A percentile compares a stretch with the other conserved stretches of the same genome.
phyloP scores from a whole-genome alignment of 2,888 invertebrate genomes.

The Napeogenes inachia region DNA sequence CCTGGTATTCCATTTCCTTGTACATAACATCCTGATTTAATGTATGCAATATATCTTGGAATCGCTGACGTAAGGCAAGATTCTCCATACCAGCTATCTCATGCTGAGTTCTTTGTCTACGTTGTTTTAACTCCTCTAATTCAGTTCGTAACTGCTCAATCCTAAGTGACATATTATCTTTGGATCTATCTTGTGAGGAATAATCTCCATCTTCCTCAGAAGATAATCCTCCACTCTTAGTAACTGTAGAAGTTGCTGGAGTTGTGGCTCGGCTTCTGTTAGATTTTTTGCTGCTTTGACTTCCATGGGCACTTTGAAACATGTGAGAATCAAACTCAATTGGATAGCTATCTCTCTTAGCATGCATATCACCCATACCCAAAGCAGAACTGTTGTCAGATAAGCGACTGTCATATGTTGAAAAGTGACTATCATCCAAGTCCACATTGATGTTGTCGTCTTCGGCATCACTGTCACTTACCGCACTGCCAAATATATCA shows the following conservation, averaged over 20 bases:
- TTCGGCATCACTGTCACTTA: conserved; percentile 90
- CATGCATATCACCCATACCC: conserved; percentile 41
- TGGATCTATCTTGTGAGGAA: conserved; percentile 50
- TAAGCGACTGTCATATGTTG: conserved; percentile 84
- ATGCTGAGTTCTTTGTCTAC: conserved; percentile 86
- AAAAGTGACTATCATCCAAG: conserved; percentile 87
- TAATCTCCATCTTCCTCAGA: conserved; percentile 60
- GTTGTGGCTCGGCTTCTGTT: conserved; percentile 41
- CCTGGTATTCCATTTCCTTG: conserved; percentile 83
- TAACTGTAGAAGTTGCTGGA: conserved; percentile 40
- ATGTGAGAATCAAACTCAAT: conserved; percentile 62
- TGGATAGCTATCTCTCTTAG: conserved; percentile 43
- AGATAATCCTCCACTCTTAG: conserved; percentile 45
- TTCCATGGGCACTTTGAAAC: conserved; percentile 39
- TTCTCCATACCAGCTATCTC: conserved; percentile 93
- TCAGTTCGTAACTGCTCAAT: conserved; percentile 85
- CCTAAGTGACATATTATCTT: conserved; percentile 78
- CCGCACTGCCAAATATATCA: conserved; percentile 94
- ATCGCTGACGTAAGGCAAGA: conserved; percentile 86
- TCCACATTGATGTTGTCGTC: conserved; percentile 89
- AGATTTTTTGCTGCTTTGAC: conserved; percentile 39
- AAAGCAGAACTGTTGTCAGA: conserved; percentile 77
- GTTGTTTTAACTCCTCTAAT: conserved; percentile 84
- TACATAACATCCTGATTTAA: conserved; percentile 87
- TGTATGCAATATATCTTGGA: conserved; percentile 88